phyloP scores from a whole-genome alignment of 2,797 vertebrate species.

The Phoxinus dragarum region DNA sequence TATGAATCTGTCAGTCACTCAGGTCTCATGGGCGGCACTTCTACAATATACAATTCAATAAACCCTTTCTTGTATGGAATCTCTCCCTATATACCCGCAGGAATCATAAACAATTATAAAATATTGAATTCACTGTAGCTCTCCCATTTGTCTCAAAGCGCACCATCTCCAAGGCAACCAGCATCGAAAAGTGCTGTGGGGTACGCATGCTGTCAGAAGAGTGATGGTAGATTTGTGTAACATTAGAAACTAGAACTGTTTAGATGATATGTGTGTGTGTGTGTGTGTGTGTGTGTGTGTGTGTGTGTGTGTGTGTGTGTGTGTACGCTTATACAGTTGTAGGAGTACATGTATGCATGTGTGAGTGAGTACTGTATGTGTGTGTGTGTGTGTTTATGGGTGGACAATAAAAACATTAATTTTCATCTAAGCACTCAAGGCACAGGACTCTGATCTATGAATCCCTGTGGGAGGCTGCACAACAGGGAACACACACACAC shows the following conservation, averaged over 20 bases:
- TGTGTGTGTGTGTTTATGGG: background rate
- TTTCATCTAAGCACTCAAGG: constrained; percentile 25
- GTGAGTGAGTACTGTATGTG: background rate
- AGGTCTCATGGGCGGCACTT: constrained; percentile 8
- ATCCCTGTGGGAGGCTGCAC: constrained; percentile 10
- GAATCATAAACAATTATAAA: constrained; percentile 46
- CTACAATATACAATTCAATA: constrained; percentile 21
- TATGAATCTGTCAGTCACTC: constrained; percentile 28
- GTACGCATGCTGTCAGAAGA: constrained; percentile 11
- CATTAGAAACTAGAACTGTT: constrained; percentile 8
- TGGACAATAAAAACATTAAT: constrained; percentile 20
- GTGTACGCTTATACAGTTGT: background rate
- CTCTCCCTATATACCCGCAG: constrained; percentile 42
- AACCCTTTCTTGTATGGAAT: background rate
- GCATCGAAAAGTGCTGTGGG: constrained; percentile 35
- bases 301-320: background rate
- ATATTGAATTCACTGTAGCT: constrained; percentile 65
- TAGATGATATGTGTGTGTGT: constrained; percentile 10
- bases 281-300: background rate
- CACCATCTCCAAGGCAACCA: constrained; percentile 68
- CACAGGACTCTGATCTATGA: constrained; percentile 22
- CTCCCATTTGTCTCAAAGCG: constrained; percentile 50
- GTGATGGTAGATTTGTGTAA: constrained; percentile 8
- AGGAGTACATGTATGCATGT: background rate
- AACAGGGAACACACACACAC: background rate